phyloP scores from a whole-genome alignment of 2,888 invertebrate species.

The Formica aserva region DNA sequence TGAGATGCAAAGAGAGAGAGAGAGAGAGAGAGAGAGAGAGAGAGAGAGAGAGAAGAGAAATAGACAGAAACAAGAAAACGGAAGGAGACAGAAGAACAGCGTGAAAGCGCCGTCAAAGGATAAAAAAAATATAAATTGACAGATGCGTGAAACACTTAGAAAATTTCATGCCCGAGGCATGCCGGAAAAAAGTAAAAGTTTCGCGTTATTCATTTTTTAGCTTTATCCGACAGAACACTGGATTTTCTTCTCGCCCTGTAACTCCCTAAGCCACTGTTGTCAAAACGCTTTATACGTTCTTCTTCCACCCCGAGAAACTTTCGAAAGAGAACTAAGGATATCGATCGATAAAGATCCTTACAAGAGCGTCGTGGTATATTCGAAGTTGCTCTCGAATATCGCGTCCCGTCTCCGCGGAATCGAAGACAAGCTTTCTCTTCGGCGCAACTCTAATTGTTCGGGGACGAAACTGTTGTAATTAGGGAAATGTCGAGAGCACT shows the following conservation, averaged over 20 bases:
- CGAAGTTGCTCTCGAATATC: conserved; percentile 23
- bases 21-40: conserved; percentile 49
- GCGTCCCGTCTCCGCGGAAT: conserved; percentile 15
- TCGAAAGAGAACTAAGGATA: conserved; percentile 14
- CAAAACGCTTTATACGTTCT: conserved; percentile 12
- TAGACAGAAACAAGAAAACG: conserved; percentile 13
- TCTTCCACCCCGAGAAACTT: conserved; percentile 24
- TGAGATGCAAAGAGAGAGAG: conserved; percentile 62
- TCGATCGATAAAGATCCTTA: conserved; percentile 41
- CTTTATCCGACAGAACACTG: neutral
- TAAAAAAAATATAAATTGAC: conserved; percentile 51
- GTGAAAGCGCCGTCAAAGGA: conserved; percentile 27
- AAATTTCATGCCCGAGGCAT: neutral
- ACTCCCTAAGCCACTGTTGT: neutral
- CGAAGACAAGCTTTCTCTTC: conserved; percentile 17
- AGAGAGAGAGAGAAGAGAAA: conserved; percentile 44
- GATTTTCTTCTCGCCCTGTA: neutral
- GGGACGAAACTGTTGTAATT: conserved; percentile 34
- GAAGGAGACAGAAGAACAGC: conserved; percentile 23
- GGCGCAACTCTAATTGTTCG: conserved; percentile 42
- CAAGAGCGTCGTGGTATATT: conserved; percentile 6
- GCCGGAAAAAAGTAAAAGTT: neutral
- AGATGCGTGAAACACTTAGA: conserved; percentile 71
- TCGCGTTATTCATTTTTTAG: neutral
- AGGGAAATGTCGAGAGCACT: conserved; percentile 37